Conservation (phyloP, 1,140 invertebrate genomes). For the Anastatus disparis region DNA sequence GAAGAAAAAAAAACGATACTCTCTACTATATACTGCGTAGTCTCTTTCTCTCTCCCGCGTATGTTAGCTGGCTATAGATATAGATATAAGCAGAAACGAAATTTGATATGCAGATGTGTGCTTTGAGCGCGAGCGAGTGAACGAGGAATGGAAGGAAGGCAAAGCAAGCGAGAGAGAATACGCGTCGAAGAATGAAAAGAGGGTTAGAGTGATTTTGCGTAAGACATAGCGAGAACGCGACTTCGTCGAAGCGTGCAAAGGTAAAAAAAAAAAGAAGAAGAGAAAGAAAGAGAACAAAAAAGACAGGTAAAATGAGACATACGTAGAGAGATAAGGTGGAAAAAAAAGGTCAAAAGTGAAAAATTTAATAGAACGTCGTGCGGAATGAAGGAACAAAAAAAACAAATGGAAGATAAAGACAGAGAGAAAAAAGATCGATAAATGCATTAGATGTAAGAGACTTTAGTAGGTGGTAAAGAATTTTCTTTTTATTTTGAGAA, state of each 20-base stretch:
- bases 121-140: background rate
- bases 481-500: background rate
- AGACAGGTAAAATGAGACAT: conserved; percentile 19
- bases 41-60: too few species aligned
- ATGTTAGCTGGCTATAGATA: too few species aligned
- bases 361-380: conserved; percentile 30
- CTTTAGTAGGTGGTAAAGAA: too few species aligned
- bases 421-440: background rate
- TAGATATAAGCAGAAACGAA: too few species aligned
- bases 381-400: background rate
- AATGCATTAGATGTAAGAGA: too few species aligned
- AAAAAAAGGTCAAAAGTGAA: conserved; percentile 15
- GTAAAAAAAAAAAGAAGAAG: background rate
- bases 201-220: conserved; percentile 26
- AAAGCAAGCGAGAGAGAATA: background rate
- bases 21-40: background rate
- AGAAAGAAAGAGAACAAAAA: background rate
- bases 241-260: background rate
- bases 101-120: conserved; percentile 38
- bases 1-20: background rate
- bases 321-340: background rate
- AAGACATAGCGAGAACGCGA: conserved; percentile 15
- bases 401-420: background rate
- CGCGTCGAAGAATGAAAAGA: conserved; percentile 26
- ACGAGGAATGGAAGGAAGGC: too few species aligned